Evolutionary conservation across 2,113 vertebrate genomes (phyloP), one percentile per base, ranked within the genome.

Genomic region (Marmota monax): DNA sequence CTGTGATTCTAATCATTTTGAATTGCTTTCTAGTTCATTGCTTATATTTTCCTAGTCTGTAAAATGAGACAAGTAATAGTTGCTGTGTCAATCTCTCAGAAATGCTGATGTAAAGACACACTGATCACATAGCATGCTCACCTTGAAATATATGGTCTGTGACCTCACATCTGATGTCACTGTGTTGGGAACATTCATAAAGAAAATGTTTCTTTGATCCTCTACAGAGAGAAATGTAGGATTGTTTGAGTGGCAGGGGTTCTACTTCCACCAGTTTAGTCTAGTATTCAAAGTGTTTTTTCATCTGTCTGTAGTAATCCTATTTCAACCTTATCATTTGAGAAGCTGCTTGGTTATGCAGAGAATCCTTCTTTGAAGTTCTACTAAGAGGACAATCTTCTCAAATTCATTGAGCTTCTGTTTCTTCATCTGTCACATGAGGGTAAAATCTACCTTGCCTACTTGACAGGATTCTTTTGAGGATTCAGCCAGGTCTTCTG

Each of bases 381-480:
- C 74, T 69, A 80, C 39, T 42, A 58, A 76, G 5, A 76, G 16
- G 20, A 76, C 34, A n/a, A 23, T 82, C 12, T 92, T 90, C 56
- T 90, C 53, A 73, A 93, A 70, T 22, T 86, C n/a, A 76, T 11
- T n/a, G 20, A 85, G 78, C 20, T 48, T 87, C 79, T n/a, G 1
- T 65, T 84, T 37, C 67, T 90, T 79, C 45, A 74, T 80, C 80
- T 58, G 17, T 85, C 85, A 85, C 79, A 89, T 61, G 58, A 90
- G 29, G 65, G 39, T 48, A 39, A 14, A 65, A 37, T 76, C 45
- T 61, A 34, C 39, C 4, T 61, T 48, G 37, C 29, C 42, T 76
- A 70, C 17, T 39, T 37, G 51, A 77, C 23, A 80, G 84, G 16
- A 22, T 32, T 85, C 53, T 94, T 92, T 79, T 65, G n/a, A 48